Evolutionary conservation across 1,140 invertebrate species (phyloP).

Genomic region (Drosophila novamexicana): DNA sequence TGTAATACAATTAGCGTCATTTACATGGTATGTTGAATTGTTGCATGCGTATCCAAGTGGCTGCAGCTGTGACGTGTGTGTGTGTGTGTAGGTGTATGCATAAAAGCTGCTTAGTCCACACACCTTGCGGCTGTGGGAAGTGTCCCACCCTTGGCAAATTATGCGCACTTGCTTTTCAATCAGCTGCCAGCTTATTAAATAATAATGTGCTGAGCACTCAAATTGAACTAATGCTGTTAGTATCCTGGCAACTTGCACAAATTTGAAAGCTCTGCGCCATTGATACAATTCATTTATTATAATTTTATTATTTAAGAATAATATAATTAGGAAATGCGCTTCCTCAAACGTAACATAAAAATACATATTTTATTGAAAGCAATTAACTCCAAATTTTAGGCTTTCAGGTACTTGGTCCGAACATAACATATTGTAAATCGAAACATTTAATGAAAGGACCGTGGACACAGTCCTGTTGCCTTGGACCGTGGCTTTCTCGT

Average conservation of each 20-base stretch:
- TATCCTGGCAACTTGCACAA: neutral
- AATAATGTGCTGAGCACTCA: slow-evolving; percentile 62
- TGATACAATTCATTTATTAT: neutral
- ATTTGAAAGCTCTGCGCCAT: neutral
- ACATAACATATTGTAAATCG: neutral
- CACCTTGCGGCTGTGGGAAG: slow-evolving; percentile 41
- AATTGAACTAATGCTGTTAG: slow-evolving; percentile 28
- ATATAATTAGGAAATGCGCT: too few relatives aligned
- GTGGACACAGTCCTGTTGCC: too few relatives aligned
- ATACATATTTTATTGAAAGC: neutral
- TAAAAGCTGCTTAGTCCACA: slow-evolving; percentile 63
- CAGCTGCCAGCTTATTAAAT: slow-evolving; percentile 80
- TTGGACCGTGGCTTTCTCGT: neutral
- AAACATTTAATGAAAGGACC: neutral
- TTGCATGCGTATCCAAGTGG: slow-evolving; percentile 19
- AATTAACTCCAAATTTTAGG: neutral
- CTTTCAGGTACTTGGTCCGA: neutral
- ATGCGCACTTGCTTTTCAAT: slow-evolving; percentile 61
- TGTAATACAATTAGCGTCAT: slow-evolving; percentile 82
- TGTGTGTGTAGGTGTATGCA: slow-evolving; percentile 27
- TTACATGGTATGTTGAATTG: slow-evolving; percentile 64
- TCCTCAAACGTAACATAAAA: neutral
- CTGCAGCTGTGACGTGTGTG: neutral
- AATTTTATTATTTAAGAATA: too few relatives aligned
- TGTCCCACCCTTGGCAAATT: slow-evolving; percentile 6